phyloP scores from a whole-genome alignment of 2,797 vertebrate species.

The Pseudochirops corinnae region DNA sequence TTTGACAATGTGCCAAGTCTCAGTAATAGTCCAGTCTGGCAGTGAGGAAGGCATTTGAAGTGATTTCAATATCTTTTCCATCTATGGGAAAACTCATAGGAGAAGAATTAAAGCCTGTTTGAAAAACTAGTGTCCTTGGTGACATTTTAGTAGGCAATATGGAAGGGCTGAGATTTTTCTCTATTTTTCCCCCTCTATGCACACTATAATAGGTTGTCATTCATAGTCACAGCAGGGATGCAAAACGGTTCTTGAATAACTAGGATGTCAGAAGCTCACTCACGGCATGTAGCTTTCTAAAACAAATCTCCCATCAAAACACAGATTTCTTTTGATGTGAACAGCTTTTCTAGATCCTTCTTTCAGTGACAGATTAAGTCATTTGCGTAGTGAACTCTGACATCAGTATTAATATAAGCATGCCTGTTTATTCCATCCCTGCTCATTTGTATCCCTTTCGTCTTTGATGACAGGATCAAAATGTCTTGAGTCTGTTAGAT shows the following conservation, averaged over 20 bases:
- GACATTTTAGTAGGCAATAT: constrained; percentile 5
- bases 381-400: constrained; percentile 70
- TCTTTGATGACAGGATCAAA: constrained; percentile 12
- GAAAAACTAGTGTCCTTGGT: not conserved
- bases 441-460: constrained; percentile 42
- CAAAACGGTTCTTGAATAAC: constrained; percentile 76
- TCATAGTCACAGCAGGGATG: constrained; percentile 77
- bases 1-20: not conserved
- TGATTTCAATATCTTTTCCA: not conserved
- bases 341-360: constrained; percentile 65
- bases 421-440: constrained; percentile 44
- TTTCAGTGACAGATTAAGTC: constrained; percentile 72
- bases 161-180: constrained; percentile 39
- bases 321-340: constrained; percentile 72
- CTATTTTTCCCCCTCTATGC: constrained; percentile 48
- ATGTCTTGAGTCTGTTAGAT: constrained; percentile 27
- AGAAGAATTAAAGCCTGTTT: constrained; percentile 59
- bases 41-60: not conserved
- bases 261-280: constrained; percentile 69
- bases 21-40: constrained; percentile 10
- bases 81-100: not conserved
- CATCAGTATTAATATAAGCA: not conserved
- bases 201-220: constrained; percentile 76
- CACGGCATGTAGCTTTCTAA: constrained; percentile 64
- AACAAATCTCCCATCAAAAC: constrained; percentile 68